phyloP scores from a whole-genome alignment of 2,113 vertebrate genomes.

The Saguinus midas region DNA sequence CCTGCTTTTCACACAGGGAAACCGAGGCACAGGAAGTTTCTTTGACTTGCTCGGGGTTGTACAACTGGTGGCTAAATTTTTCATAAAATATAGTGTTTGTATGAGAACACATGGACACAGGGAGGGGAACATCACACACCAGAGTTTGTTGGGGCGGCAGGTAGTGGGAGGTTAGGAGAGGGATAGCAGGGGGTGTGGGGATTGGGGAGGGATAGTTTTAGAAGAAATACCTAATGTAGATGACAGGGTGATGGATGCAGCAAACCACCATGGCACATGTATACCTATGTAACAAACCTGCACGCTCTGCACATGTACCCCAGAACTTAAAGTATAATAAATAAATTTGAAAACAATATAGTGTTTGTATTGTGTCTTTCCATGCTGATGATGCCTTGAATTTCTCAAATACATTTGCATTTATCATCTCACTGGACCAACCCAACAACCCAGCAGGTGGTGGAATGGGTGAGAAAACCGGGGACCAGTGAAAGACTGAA shows the following conservation, averaged over 20 bases:
- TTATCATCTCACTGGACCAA: background rate
- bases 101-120: too few species aligned
- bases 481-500: background rate
- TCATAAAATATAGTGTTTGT: background rate
- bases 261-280: too few species aligned
- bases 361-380: background rate
- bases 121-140: too few species aligned
- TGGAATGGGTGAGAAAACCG: background rate
- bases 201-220: too few species aligned
- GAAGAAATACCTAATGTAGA: too few species aligned
- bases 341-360: background rate
- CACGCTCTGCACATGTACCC: too few species aligned
- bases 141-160: too few species aligned
- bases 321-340: too few species aligned
- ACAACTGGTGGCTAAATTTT: background rate
- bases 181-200: too few species aligned
- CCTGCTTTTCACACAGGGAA: background rate
- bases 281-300: too few species aligned
- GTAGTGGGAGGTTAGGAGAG: too few species aligned
- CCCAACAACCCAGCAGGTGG: background rate
- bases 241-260: too few species aligned
- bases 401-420: background rate
- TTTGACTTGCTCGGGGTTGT: background rate
- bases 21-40: background rate
- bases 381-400: background rate